Base-by-base conservation (phyloP, 64 coral and sea anemone genomes). In the Astreopora myriophthalma region DNA sequence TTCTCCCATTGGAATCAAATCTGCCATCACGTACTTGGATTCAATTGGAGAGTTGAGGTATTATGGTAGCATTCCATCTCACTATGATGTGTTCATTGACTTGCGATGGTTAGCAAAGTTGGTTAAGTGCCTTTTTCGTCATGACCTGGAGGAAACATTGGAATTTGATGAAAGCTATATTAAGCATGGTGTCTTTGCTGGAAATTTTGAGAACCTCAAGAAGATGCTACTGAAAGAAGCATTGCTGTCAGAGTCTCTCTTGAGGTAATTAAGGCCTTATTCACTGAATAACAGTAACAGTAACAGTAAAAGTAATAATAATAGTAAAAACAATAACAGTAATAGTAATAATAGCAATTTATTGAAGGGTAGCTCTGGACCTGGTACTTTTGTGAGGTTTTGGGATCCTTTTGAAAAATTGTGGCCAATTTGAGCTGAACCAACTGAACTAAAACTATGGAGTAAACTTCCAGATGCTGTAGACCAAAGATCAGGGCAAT, bases 71-170 rank as follows among this genome's bases (percentile, higher is more conserved):
- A 98, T 93, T 66, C 70, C 76, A 28, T 27, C 66, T 0, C 23
- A 67, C 60, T 79, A 81, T 22, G 92, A 91, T 79, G 80, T 98
- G 4, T 85, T 95, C 34, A 39, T 95, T 34, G 90, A 98, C 62
- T 86, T 92, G 1, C 48, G 69, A 44, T 98, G 96, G 96, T 74
- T 98, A 29, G 79, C 77, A 30, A 89, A 92, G 22, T 38, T 93
- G 22, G 63, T 90, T 1, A 98, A 93, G 51, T 49, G 87, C 42
- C 67, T 98, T 14, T 98, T 98, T 42, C 85, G 96, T 23, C 96
- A 98, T 76, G 96, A 98, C 62, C n/a, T 89, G n/a, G 51, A 88
- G 37, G 61, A 49, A 52, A 67, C 20, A 4, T 44, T 95, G 27
- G 12, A 74, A 48, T 89, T 82, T 49, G 60, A 78, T 35, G 92